Conservation (phyloP, 2,888 invertebrate species). For the Adela reaumurella region DNA sequence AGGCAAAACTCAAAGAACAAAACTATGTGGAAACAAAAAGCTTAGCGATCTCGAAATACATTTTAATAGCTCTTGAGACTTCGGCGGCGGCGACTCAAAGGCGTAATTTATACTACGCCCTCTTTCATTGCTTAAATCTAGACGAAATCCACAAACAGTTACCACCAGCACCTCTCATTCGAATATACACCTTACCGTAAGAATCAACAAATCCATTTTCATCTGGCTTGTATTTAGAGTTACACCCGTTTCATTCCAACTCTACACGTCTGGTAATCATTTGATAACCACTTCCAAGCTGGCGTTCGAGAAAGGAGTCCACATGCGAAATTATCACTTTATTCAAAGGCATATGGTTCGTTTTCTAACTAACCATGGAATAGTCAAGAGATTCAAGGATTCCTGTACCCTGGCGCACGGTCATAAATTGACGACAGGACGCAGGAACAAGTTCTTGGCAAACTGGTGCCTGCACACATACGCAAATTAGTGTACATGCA, state of each 20-base stretch:
- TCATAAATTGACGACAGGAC: conserved; percentile 46
- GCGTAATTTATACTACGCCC: conserved; percentile 56
- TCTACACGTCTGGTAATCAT: conserved; percentile 48
- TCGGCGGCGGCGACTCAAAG: conserved; percentile 19
- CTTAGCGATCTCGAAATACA: conserved; percentile 45
- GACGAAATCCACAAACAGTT: too few species aligned
- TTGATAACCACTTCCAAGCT: conserved; percentile 41
- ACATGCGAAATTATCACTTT: background rate
- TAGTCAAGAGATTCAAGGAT: conserved; percentile 31
- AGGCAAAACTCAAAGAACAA: background rate
- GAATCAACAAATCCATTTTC: too few species aligned
- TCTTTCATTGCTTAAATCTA: conserved; percentile 48
- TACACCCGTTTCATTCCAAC: conserved; percentile 16
- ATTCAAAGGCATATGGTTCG: background rate
- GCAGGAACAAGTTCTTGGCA: conserved; percentile 38
- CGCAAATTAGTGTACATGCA: background rate
- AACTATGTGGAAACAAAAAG: conserved; percentile 18
- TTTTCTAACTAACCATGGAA: background rate
- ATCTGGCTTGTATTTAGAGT: too few species aligned
- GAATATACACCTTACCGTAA: too few species aligned
- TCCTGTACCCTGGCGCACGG: conserved; percentile 34
- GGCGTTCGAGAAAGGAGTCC: conserved; percentile 21
- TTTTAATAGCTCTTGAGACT: conserved; percentile 35
- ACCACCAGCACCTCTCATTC: too few species aligned
- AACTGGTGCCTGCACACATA: conserved; percentile 6